phyloP scores from a whole-genome alignment of 2,888 invertebrate species.

The Ptilodon capucinus region DNA sequence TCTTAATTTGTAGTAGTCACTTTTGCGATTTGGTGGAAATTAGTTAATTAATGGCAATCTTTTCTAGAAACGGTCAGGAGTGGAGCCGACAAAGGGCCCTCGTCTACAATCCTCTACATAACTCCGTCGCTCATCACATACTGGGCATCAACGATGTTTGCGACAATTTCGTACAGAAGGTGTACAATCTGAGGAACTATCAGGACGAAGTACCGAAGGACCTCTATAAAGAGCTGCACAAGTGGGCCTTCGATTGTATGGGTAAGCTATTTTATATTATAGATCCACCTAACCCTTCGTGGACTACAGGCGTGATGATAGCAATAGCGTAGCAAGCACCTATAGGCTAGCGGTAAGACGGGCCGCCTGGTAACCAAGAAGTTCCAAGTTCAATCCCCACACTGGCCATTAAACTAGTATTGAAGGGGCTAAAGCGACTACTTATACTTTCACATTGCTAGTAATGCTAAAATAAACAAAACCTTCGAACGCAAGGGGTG shows the following conservation, averaged over 20 bases:
- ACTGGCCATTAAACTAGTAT: too few species aligned
- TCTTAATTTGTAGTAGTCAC: too few species aligned
- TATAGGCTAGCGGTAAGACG: too few species aligned
- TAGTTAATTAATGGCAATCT: not conserved
- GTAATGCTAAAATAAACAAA: too few species aligned
- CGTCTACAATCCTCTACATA: slow-evolving; percentile 73
- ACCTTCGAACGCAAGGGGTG: too few species aligned
- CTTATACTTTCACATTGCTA: too few species aligned
- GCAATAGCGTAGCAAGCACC: too few species aligned
- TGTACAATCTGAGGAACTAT: slow-evolving; percentile 81
- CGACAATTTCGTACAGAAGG: slow-evolving; percentile 62
- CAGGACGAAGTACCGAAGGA: slow-evolving; percentile 84
- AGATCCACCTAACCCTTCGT: too few species aligned
- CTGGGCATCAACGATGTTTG: slow-evolving; percentile 66
- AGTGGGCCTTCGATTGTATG: slow-evolving; percentile 87
- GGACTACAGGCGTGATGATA: too few species aligned
- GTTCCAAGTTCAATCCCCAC: too few species aligned
- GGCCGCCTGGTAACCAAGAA: too few species aligned
- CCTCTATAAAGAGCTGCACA: slow-evolving; percentile 83
- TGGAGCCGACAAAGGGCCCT: slow-evolving; percentile 82
- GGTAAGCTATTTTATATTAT: slow-evolving; percentile 55
- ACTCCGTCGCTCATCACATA: slow-evolving; percentile 54
- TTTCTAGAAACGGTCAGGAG: slow-evolving; percentile 79
- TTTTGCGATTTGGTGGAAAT: not conserved
- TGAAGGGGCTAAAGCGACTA: too few species aligned